phyloP scores from a whole-genome alignment of 2,888 invertebrate genomes.

The Plemyria rubiginata region DNA sequence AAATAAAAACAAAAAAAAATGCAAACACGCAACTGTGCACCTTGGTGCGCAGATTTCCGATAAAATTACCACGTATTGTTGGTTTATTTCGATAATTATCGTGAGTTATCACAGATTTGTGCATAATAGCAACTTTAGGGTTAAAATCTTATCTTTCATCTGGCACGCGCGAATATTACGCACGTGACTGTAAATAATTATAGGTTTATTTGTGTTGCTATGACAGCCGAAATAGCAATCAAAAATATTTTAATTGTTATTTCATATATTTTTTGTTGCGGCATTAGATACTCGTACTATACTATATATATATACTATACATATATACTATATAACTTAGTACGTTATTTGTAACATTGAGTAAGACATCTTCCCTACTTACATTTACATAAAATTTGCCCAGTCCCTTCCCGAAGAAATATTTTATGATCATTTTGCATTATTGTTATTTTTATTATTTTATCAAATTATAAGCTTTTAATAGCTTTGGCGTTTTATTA shows the following conservation, averaged over 20 bases:
- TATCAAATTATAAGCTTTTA: too few species aligned
- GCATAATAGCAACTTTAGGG: slow-evolving; percentile 14
- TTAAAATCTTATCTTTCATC: slow-evolving; percentile 33
- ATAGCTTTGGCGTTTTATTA: too few species aligned
- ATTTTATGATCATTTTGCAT: too few species aligned
- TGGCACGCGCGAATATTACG: slow-evolving; percentile 32
- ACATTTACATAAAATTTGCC: too few species aligned
- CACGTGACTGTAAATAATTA: slow-evolving; percentile 26
- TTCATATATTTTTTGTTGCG: background rate
- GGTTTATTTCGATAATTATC: slow-evolving; percentile 26
- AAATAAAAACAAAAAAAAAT: background rate
- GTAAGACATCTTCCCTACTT: too few species aligned
- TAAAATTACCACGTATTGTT: slow-evolving; percentile 34
- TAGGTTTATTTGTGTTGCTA: slow-evolving; percentile 25
- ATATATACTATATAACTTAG: too few species aligned
- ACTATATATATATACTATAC: too few species aligned
- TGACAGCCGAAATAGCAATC: slow-evolving; percentile 28
- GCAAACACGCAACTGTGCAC: slow-evolving; percentile 17
- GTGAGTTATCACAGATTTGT: slow-evolving; percentile 7
- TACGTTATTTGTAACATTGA: too few species aligned
- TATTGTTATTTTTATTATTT: too few species aligned
- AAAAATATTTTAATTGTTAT: slow-evolving; percentile 7
- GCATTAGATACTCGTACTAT: too few species aligned
- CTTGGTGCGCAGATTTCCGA: slow-evolving; percentile 26
- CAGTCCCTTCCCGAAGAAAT: too few species aligned